These are phyloP conservation scores for Boulengerochromis microlepis DNA, from an alignment of 2,113 vertebrate species.

Conservation along the genomic window DNA sequence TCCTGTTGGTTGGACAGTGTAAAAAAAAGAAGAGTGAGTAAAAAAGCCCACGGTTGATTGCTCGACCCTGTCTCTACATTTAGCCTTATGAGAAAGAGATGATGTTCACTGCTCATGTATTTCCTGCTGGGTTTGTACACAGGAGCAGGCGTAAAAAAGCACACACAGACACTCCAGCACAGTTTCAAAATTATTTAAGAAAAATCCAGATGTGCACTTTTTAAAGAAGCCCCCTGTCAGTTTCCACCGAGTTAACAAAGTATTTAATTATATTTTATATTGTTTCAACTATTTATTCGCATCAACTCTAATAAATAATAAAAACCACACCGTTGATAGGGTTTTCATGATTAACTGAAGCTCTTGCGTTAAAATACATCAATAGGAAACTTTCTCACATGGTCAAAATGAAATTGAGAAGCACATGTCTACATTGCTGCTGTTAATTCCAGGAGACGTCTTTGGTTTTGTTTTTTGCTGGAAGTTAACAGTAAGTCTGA, in stretches of 20 bases:
- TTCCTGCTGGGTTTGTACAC: conserved; percentile 50
- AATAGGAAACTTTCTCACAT: neutral
- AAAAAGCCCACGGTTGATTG: conserved; percentile 53
- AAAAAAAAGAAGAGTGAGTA: conserved; percentile 2
- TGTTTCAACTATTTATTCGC: neutral
- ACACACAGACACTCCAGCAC: neutral
- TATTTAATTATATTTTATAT: neutral
- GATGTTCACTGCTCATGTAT: conserved; percentile 43
- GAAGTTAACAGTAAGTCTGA: neutral
- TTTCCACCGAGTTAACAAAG: neutral
- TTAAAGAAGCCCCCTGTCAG: neutral
- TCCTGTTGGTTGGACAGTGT: conserved; percentile 21
- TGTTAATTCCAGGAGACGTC: neutral
- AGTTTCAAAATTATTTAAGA: neutral
- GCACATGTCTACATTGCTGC: neutral
- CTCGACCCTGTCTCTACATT: conserved; percentile 56
- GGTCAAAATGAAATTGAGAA: neutral
- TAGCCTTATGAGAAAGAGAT: conserved; percentile 52
- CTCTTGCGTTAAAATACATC: neutral
- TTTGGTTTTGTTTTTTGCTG: neutral
- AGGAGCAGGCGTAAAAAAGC: conserved; percentile 1
- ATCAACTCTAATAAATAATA: neutral
- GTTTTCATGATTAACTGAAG: neutral
- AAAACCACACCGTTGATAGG: neutral
- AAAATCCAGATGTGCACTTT: neutral